Evolutionary conservation across 2,888 invertebrate species (phyloP).

Genomic region (Rhagium mordax): DNA sequence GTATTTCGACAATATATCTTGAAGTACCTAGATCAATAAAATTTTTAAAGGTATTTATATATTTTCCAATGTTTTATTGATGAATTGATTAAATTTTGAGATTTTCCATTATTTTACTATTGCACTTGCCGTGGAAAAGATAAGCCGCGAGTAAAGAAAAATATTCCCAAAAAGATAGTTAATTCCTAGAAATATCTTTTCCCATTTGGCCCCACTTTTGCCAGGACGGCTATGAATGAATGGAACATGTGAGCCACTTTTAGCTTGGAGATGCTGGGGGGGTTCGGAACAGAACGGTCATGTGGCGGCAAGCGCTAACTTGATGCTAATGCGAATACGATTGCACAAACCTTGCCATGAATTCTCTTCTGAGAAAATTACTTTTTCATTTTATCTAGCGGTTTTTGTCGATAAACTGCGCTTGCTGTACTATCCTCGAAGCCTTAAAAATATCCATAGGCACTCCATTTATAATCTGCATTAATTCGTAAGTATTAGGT

Average conservation of each 20-base stretch:
- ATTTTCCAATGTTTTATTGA: no score
- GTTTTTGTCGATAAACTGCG: conserved; percentile 55
- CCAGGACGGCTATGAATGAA: conserved; percentile 47
- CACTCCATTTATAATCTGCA: not conserved
- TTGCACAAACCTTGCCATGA: conserved; percentile 68
- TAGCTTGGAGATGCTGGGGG: conserved; percentile 14
- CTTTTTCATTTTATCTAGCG: conserved; percentile 70
- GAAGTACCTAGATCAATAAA: no score
- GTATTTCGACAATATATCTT: no score
- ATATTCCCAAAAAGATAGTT: not conserved
- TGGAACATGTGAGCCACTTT: conserved; percentile 47
- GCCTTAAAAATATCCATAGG: not conserved
- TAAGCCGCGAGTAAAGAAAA: no score
- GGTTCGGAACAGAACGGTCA: conserved; percentile 55
- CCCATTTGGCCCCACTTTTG: not conserved
- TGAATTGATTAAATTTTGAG: no score
- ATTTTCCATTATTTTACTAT: no score
- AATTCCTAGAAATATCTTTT: not conserved
- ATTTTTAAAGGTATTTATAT: no score
- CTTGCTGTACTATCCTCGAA: conserved; percentile 33
- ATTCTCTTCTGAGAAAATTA: conserved; percentile 70
- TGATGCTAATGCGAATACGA: conserved; percentile 69
- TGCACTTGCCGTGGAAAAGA: no score
- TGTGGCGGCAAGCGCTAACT: conserved; percentile 68
- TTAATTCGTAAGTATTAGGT: not conserved